phyloP scores from a whole-genome alignment of 1,140 invertebrate genomes.

The Homalodisca vitripennis region DNA sequence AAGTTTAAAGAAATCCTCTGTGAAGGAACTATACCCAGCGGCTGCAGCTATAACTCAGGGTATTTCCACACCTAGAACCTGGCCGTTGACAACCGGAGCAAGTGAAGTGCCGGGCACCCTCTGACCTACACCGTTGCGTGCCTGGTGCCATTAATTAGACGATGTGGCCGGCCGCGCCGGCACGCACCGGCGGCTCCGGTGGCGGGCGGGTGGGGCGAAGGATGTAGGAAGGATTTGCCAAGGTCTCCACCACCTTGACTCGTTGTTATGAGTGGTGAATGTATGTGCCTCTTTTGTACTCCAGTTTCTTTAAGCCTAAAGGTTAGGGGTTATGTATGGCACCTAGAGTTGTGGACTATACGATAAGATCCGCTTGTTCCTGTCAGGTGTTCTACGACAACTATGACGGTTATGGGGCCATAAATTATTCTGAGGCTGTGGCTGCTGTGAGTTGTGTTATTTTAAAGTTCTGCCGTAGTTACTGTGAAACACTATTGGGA shows the following conservation, averaged over 20 bases:
- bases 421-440: too few species aligned
- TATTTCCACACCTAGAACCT: too few species aligned
- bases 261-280: background rate
- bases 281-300: constrained; percentile 14
- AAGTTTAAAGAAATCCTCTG: too few species aligned
- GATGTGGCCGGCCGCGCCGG: background rate
- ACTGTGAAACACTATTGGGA: too few species aligned
- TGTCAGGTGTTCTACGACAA: background rate
- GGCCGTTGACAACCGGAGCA: too few species aligned
- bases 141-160: constrained; percentile 8
- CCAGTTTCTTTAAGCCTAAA: constrained; percentile 4
- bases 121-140: background rate
- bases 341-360: background rate
- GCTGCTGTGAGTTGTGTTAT: too few species aligned
- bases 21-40: too few species aligned
- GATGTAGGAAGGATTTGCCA: constrained; percentile 15
- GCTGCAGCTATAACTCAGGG: too few species aligned
- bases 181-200: background rate
- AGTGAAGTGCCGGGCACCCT: too few species aligned
- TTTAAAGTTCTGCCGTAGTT: too few species aligned
- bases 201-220: background rate
- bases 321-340: constrained; percentile 20
- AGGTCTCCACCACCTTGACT: constrained; percentile 3
- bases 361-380: constrained; percentile 2
- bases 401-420: too few species aligned